phyloP scores from a whole-genome alignment of 2,888 invertebrate species.

The Tuta absoluta region DNA sequence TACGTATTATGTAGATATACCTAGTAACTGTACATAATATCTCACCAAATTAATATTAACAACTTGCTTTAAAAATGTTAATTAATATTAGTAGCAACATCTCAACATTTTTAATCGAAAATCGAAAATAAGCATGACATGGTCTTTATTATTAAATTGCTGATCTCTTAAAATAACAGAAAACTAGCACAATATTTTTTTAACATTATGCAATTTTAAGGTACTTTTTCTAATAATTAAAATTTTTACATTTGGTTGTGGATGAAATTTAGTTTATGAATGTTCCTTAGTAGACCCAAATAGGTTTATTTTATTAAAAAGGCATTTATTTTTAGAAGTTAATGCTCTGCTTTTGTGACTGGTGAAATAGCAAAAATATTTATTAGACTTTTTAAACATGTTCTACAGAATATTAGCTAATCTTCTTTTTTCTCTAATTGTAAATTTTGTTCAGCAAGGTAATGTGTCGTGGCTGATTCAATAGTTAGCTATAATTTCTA shows the following conservation, averaged over 20 bases:
- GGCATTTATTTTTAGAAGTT: conserved; percentile 3
- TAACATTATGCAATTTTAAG: not conserved
- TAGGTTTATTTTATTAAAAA: not conserved
- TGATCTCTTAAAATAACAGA: not conserved
- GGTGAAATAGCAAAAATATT: conserved; percentile 1
- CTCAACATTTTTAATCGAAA: not conserved
- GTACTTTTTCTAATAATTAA: not conserved
- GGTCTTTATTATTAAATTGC: not conserved
- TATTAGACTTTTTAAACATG: not conserved
- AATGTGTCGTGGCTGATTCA: too few relatives aligned
- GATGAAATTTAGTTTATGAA: not conserved
- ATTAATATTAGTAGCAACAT: not conserved
- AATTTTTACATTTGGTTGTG: not conserved
- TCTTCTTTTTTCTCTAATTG: too few relatives aligned
- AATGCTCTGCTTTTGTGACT: conserved; percentile 10
- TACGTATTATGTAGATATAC: not conserved
- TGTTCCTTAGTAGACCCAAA: not conserved
- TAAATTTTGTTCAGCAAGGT: too few relatives aligned
- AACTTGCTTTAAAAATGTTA: not conserved
- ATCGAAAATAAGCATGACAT: not conserved
- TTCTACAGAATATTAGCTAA: too few relatives aligned
- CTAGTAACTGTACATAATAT: not conserved
- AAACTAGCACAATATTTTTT: not conserved
- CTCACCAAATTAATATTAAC: conserved; percentile 4
- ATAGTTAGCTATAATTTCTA: too few relatives aligned